phyloP scores from a whole-genome alignment of 2,113 vertebrate species.

The Drymodes brunneopygia region DNA sequence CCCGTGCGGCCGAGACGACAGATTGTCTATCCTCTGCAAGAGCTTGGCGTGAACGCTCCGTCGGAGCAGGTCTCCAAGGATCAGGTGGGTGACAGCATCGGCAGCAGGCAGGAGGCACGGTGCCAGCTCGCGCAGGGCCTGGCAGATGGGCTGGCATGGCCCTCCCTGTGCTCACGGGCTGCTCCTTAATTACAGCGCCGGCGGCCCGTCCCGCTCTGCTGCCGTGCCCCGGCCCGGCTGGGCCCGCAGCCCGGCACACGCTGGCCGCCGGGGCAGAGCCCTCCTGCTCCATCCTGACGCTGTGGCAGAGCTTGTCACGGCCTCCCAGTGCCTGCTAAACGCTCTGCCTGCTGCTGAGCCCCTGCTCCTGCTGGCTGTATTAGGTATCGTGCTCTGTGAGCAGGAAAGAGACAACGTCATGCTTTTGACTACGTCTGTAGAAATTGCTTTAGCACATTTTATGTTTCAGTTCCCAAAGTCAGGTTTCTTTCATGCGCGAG shows the following conservation, averaged over 20 bases:
- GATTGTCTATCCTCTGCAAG: constrained; percentile 92
- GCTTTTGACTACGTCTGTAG: neutral
- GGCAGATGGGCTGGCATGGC: constrained; percentile 76
- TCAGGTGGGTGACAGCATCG: constrained; percentile 81
- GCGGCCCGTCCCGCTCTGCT: neutral
- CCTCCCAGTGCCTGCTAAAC: neutral
- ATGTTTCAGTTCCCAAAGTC: neutral
- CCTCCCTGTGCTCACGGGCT: constrained; percentile 54
- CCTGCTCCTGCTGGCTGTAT: neutral
- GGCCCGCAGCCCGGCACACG: neutral
- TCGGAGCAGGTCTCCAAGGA: constrained; percentile 83
- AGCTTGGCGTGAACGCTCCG: constrained; percentile 88
- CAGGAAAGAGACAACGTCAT: neutral
- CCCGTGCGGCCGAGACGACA: constrained; percentile 91
- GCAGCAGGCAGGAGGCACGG: constrained; percentile 72
- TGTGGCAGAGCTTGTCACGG: rapidly evolving
- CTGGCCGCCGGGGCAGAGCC: neutral
- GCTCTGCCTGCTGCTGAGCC: neutral
- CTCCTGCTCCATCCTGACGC: neutral
- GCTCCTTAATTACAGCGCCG: constrained; percentile 77
- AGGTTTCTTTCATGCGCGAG: neutral
- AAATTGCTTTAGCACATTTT: neutral
- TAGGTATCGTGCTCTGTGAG: neutral
- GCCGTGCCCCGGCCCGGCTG: neutral
- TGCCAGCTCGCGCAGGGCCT: constrained; percentile 66